phyloP scores from a whole-genome alignment of 2,113 vertebrate genomes.

The Brevimyrus niger region DNA sequence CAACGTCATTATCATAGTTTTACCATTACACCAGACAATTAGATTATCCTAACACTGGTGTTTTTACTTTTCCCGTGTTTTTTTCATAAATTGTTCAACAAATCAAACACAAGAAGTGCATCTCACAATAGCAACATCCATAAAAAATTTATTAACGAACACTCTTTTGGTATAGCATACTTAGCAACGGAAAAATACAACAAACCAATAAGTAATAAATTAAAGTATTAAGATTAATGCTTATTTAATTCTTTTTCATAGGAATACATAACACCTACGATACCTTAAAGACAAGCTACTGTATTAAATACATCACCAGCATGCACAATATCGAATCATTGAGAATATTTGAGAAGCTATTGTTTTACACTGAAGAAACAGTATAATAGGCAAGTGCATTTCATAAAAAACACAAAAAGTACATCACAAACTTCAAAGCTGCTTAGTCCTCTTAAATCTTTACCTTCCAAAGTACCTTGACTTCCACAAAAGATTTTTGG shows the following conservation, averaged over 20 bases:
- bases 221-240: slow-evolving; percentile 79
- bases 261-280: slow-evolving; percentile 99
- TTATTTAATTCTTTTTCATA: slow-evolving; percentile 81
- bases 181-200: slow-evolving; percentile 69
- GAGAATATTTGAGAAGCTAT: slow-evolving; percentile 86
- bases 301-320: slow-evolving; percentile 99
- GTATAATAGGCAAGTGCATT: slow-evolving; percentile 97
- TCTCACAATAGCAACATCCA: slow-evolving; percentile 97
- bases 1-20: slow-evolving; percentile 82
- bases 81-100: slow-evolving; percentile 65
- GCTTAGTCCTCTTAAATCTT: slow-evolving; percentile 66
- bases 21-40: slow-evolving; percentile 86
- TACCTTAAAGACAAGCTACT: slow-evolving; percentile 99
- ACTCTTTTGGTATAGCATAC: slow-evolving; percentile 88
- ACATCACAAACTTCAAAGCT: slow-evolving; percentile 88
- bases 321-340: slow-evolving; percentile 99
- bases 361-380: slow-evolving; percentile 95
- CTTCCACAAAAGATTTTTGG: slow-evolving; percentile 65
- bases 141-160: slow-evolving; percentile 90
- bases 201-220: slow-evolving; percentile 68
- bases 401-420: slow-evolving; percentile 71
- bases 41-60: slow-evolving; percentile 92
- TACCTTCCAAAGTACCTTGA: slow-evolving; percentile 51
- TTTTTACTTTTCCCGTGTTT: slow-evolving; percentile 42
- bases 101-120: slow-evolving; percentile 87